These are phyloP conservation scores for Terrapene triunguis DNA, from an alignment of 2,113 vertebrate species.

Conservation along the genomic window DNA sequence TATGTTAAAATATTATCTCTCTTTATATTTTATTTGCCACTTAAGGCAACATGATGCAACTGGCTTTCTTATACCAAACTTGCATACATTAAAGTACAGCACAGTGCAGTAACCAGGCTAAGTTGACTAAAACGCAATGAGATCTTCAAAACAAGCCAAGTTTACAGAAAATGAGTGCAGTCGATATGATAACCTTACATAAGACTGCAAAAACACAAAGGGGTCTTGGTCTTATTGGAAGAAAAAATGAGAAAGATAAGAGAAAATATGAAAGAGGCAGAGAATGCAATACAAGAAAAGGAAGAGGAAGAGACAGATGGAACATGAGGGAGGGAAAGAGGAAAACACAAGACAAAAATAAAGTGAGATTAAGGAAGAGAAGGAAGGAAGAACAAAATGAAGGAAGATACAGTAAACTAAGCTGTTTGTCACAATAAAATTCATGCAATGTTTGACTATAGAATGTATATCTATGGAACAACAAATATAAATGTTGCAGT, in stretches of 20 bases:
- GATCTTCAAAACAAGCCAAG: not conserved
- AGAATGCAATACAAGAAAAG: not conserved
- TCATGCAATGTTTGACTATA: fast-evolving
- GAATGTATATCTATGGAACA: not conserved
- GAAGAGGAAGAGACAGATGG: not conserved
- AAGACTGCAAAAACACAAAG: not conserved
- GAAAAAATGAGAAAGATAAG: not conserved
- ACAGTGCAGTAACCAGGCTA: not conserved
- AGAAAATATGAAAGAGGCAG: not conserved
- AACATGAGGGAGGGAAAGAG: not conserved
- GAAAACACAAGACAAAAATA: not conserved
- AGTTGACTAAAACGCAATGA: not conserved
- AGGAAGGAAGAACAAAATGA: fast-evolving
- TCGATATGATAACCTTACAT: not conserved
- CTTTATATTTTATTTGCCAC: not conserved
- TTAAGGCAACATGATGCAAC: not conserved
- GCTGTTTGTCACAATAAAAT: not conserved
- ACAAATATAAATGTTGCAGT: not conserved
- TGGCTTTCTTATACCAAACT: not conserved
- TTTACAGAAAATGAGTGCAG: not conserved
- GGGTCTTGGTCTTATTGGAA: not conserved
- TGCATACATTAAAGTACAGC: not conserved
- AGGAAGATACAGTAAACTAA: not conserved
- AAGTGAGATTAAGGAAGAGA: not conserved
- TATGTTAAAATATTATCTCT: not conserved